Percentiles rank a stretch among this genome's conserved stretches.
Evolutionary conservation across 2,113 vertebrate species (phyloP).

Genomic region (Rhinichthys klamathensis): DNA sequence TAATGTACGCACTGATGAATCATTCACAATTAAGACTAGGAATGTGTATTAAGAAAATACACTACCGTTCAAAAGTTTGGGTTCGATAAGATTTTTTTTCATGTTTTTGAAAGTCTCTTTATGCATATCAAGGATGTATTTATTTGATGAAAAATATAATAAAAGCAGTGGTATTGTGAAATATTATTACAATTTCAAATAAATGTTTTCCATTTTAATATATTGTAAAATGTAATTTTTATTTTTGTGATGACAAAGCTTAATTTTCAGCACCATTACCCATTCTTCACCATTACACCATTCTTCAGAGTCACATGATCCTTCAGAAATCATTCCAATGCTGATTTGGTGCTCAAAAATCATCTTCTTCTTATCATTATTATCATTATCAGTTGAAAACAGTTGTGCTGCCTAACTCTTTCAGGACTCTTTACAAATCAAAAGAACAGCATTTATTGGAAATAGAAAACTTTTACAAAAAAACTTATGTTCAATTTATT

Average conservation of each 20-base stretch:
- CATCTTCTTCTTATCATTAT: too few relatives aligned
- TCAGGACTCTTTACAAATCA: neutral
- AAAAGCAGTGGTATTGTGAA: neutral
- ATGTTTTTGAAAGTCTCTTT: neutral
- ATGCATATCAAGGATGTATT: neutral
- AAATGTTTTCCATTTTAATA: neutral
- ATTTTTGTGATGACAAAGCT: neutral
- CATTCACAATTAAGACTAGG: neutral
- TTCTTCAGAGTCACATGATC: neutral
- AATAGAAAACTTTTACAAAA: neutral
- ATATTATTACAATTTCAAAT: neutral
- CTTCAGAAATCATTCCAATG: neutral
- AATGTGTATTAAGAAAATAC: neutral
- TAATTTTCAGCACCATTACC: neutral
- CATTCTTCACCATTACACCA: too few relatives aligned
- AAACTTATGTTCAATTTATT: neutral
- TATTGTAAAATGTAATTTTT: neutral
- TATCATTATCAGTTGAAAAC: too few relatives aligned
- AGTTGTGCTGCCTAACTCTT: too few relatives aligned
- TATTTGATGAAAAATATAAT: neutral
- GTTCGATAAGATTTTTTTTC: neutral
- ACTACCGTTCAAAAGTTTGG: neutral
- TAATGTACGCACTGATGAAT: neutral
- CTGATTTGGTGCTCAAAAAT: neutral
- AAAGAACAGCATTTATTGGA: neutral